Conservation (phyloP, 2,888 invertebrate species). For the Philereme vetulata region DNA sequence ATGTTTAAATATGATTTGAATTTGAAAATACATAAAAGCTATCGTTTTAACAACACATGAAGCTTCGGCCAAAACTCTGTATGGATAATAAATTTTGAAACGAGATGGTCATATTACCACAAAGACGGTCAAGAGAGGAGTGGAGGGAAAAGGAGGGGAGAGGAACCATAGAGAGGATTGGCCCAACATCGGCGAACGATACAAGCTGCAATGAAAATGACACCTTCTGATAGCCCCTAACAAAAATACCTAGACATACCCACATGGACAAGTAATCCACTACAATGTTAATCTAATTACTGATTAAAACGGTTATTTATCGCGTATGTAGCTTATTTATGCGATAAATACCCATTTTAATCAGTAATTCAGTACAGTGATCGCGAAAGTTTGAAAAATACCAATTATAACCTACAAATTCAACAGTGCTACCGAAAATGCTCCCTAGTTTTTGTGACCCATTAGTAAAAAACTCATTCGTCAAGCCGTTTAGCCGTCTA, state of each 20-base stretch:
- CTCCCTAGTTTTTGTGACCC: no score
- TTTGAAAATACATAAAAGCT: constrained; percentile 13
- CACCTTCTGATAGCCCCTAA: constrained; percentile 49
- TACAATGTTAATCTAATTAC: no score
- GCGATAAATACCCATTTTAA: no score
- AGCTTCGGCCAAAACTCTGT: constrained; percentile 79
- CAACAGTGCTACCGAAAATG: no score
- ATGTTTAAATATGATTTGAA: constrained; percentile 8
- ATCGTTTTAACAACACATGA: constrained; percentile 47
- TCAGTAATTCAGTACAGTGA: no score
- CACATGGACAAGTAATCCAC: no score
- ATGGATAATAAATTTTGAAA: constrained; percentile 49
- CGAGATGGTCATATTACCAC: constrained; percentile 34
- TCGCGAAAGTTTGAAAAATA: no score
- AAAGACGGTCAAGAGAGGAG: constrained; percentile 36
- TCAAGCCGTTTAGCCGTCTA: no score
- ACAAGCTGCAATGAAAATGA: constrained; percentile 58
- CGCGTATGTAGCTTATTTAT: no score
- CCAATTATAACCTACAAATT: no score
- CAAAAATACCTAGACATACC: background rate
- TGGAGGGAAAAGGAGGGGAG: constrained; percentile 28
- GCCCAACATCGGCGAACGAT: constrained; percentile 68
- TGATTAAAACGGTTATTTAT: no score
- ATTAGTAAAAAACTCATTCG: no score
- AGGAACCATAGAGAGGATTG: constrained; percentile 80